A percentile compares a stretch with the other conserved stretches of the same genome.
Evolutionary conservation across 2,888 invertebrate genomes (phyloP).

Genomic region (Hymenopus coronatus): DNA sequence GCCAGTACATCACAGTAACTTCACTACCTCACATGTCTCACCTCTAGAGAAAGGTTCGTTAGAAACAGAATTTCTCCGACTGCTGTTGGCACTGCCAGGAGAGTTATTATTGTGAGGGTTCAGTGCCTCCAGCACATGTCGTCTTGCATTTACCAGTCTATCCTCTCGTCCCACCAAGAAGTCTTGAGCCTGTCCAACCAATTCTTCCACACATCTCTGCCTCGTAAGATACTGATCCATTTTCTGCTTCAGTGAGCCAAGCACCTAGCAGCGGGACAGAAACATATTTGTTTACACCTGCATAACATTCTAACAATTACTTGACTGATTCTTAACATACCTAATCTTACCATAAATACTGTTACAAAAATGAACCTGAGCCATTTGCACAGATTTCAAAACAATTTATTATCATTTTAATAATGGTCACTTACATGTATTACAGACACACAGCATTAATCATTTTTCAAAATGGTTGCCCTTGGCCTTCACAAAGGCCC

Average conservation of each 20-base stretch:
- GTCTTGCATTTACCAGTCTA: conserved; percentile 66
- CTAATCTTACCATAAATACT: no score
- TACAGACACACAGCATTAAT: no score
- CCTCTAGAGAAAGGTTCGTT: conserved; percentile 46
- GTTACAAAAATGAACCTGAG: no score
- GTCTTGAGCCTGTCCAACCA: conserved; percentile 74
- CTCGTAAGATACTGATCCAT: conserved; percentile 74
- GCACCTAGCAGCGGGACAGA: conserved; percentile 55
- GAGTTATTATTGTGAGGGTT: neutral
- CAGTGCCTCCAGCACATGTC: conserved; percentile 54
- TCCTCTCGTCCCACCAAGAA: conserved; percentile 79
- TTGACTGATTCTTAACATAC: no score
- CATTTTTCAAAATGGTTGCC: no score
- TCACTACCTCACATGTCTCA: conserved; percentile 31
- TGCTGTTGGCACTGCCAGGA: neutral
- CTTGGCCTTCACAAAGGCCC: no score
- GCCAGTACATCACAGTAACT: neutral
- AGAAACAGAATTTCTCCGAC: conserved; percentile 37
- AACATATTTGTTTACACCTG: neutral
- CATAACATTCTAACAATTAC: no score
- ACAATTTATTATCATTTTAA: no score
- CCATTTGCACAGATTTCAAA: no score
- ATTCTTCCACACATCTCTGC: conserved; percentile 53
- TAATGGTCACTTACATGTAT: no score
- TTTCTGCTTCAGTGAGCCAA: conserved; percentile 78